Percentiles rank a stretch among this genome's conserved stretches.
Conservation (phyloP, 1,140 invertebrate genomes). For the Drosophila repleta region DNA sequence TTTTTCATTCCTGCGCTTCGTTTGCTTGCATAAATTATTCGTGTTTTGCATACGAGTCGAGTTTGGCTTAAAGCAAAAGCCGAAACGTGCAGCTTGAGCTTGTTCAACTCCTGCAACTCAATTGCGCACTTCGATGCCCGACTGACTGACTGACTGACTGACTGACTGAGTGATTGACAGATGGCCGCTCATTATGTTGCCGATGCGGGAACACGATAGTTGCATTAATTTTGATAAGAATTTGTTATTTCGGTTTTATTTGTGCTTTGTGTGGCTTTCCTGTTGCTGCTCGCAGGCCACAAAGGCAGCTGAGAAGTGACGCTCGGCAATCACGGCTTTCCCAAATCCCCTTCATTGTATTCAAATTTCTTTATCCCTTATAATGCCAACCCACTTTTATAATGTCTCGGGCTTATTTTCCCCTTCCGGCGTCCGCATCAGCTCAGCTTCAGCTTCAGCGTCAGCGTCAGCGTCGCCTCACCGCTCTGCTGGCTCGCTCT, state of each 20-base stretch:
- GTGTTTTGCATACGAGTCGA: constrained; percentile 61
- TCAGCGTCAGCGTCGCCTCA: constrained; percentile 5
- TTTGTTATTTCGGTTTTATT: constrained; percentile 32
- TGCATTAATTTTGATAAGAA: constrained; percentile 67
- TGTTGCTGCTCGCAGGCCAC: constrained; percentile 35
- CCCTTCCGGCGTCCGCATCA: constrained; percentile 29
- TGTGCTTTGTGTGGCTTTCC: constrained; percentile 39
- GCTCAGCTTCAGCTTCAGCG: constrained; percentile 2
- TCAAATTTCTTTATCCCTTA: constrained; percentile 73
- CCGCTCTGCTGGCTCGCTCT: constrained; percentile 7
- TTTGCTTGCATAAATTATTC: constrained; percentile 76
- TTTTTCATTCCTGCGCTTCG: constrained; percentile 28
- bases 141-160: constrained; percentile 10
- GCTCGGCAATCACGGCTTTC: constrained; percentile 69
- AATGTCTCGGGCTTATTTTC: constrained; percentile 63
- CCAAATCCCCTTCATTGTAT: constrained; percentile 73
- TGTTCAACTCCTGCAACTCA: constrained; percentile 1
- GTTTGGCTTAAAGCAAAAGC: constrained; percentile 36
- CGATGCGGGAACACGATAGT: constrained; percentile 45
- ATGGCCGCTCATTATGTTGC: background rate
- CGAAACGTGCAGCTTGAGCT: constrained; percentile 28
- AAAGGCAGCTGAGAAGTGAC: constrained; percentile 49
- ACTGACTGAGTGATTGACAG: constrained; percentile 21
- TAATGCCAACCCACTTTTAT: constrained; percentile 70
- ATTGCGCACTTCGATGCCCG: constrained; percentile 4